Base-by-base conservation (phyloP, 1,140 invertebrate species). In the Drosophila pandora region DNA sequence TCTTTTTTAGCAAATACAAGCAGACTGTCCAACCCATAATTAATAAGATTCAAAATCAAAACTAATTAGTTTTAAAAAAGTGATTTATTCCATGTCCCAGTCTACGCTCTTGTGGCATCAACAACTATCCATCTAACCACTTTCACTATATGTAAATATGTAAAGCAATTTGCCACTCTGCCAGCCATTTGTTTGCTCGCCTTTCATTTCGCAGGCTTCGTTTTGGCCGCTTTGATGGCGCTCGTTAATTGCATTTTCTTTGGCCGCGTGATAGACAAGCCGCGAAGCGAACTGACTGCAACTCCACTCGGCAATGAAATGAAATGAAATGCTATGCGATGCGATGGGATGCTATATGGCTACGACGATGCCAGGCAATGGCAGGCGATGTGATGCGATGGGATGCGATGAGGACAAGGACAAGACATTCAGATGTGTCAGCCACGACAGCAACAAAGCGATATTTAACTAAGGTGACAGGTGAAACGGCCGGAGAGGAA, bases 221-320 rank as follows among this genome's bases (percentile, higher is more conserved):
- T 21, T 43, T 21, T 79, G 45, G 62, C 58, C 61, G 63, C 63
- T 79, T 74, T 75, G 79, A 82, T 82, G 61, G 79, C 57, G 63
- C 68, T 77, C 53, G 68, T 85, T 85, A 85, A 85, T 85, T 85
- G 81, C 81, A 87, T 85, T 85, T 76, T 82, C 81, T 64, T 71
- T 57, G 63, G 63, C 55, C 69, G n/a, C 34, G 69, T 75, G 68
- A 79, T 70, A 75, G 79, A 79, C 70, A 75, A 58, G 71, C 60
- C 71, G 71, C 61, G 60, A 75, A 52, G 28, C 53, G 68, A 73
- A 63, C 50, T 73, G 70, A 69, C 63, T 67, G 60, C 63, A 64
- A 41, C 62, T 65, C 62, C 58, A 34, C 39, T 67, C 43, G 21
- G 65, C 22, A 22, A 39, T 69, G 52, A 28, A 10, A 69, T 53